Evolutionary conservation across 2,888 invertebrate genomes (phyloP).

Genomic region (Tenthredo notha): DNA sequence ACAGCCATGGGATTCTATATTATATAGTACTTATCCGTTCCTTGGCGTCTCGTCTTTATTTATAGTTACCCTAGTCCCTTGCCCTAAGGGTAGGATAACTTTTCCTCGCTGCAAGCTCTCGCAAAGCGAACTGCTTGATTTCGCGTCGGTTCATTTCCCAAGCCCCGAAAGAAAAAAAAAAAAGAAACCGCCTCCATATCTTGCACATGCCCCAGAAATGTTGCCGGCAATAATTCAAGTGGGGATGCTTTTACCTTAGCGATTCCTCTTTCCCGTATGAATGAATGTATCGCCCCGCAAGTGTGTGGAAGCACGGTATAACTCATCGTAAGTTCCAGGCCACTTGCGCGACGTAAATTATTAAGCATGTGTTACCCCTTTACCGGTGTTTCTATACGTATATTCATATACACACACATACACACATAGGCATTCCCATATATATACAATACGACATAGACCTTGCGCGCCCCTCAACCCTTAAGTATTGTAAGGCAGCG

Average conservation of each 20-base stretch:
- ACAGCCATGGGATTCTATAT: background rate
- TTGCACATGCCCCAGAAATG: conserved; percentile 66
- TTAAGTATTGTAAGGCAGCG: conserved; percentile 21
- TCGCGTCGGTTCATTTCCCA: conserved; percentile 41
- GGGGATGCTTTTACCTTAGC: conserved; percentile 66
- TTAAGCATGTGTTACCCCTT: conserved; percentile 71
- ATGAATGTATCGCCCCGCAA: conserved; percentile 54
- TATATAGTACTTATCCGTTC: conserved; percentile 6
- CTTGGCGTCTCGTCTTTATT: conserved; percentile 12
- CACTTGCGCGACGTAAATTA: conserved; percentile 72
- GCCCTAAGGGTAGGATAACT: conserved; percentile 28
- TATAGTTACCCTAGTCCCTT: conserved; percentile 15
- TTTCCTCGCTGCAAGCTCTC: conserved; percentile 36
- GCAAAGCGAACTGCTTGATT: conserved; percentile 35
- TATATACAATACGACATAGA: conserved; percentile 28
- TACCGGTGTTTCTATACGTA: conserved; percentile 55
- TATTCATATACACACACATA: background rate
- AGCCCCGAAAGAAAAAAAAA: background rate
- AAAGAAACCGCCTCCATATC: conserved; percentile 55
- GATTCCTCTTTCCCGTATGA: conserved; percentile 55
- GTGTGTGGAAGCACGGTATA: conserved; percentile 67
- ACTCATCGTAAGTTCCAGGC: conserved; percentile 71
- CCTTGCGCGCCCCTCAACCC: conserved; percentile 34
- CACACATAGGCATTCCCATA: conserved; percentile 40
- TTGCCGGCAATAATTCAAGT: conserved; percentile 70